Evolutionary conservation across 2,113 vertebrate species (phyloP).

Genomic region (Xyrauchen texanus): DNA sequence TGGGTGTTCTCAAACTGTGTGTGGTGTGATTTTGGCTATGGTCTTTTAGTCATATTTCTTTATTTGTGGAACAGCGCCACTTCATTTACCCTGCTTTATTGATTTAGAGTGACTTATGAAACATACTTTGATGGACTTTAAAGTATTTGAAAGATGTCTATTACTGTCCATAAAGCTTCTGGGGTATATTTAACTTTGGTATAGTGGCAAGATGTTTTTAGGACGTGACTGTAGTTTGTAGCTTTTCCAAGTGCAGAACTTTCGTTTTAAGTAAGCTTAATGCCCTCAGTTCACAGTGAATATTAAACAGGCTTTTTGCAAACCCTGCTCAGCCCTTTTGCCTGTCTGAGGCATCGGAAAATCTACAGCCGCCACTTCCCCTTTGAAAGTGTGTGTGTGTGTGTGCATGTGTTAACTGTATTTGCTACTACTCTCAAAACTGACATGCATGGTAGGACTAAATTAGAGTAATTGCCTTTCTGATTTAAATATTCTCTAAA

Average conservation of each 20-base stretch:
- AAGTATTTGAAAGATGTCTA: background rate
- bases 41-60: background rate
- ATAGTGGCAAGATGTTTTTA: background rate
- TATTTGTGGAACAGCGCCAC: background rate
- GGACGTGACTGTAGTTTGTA: no score
- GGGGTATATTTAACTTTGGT: background rate
- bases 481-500: no score
- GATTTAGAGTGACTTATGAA: background rate
- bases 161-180: background rate
- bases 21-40: background rate
- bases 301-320: constrained; percentile 29
- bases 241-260: no score
- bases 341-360: constrained; percentile 58
- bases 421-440: no score
- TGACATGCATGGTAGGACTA: no score
- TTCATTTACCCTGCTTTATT: background rate
- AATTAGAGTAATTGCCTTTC: no score
- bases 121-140: no score
- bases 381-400: constrained; percentile 51
- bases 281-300: background rate
- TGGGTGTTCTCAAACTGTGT: background rate
- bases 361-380: constrained; percentile 56
- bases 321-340: constrained; percentile 37
- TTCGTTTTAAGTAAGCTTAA: background rate
- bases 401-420: background rate